phyloP scores from a whole-genome alignment of 37 sponge, comb jelly and placozoan genomes.

The Chondrosia reniformis region DNA sequence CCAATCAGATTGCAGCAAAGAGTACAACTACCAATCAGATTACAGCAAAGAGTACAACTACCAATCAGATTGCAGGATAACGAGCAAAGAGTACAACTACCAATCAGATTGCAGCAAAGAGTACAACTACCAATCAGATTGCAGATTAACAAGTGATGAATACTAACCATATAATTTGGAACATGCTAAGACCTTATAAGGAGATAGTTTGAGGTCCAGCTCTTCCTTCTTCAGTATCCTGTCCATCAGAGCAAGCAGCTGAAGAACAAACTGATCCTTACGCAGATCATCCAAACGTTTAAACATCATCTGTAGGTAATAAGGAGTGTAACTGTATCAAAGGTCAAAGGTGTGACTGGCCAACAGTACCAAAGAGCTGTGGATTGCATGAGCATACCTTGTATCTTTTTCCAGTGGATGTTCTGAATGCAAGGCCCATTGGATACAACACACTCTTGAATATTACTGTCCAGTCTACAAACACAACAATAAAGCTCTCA shows the following conservation, averaged over 20 bases:
- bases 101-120: too few relatives aligned
- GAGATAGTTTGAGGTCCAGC: constrained; percentile 96
- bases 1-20: too few relatives aligned
- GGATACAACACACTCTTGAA: constrained; percentile 96
- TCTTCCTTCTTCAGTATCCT: constrained; percentile 86
- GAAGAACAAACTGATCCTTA: constrained; percentile 97
- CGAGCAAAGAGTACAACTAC: too few relatives aligned
- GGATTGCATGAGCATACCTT: constrained; percentile 38
- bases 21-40: too few relatives aligned
- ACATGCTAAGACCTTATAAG: constrained; percentile 90
- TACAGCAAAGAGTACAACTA: too few relatives aligned
- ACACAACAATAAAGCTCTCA: too few relatives aligned
- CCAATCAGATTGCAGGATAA: too few relatives aligned
- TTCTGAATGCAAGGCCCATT: constrained; percentile 71
- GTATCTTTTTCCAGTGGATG: constrained; percentile 56
- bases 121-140: too few relatives aligned
- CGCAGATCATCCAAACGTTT: constrained; percentile 95
- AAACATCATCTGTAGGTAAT: constrained; percentile 75
- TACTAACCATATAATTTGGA: constrained; percentile 64
- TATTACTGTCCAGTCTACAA: constrained; percentile 39
- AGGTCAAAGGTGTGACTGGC: neutral
- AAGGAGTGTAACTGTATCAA: neutral
- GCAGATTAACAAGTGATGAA: too few relatives aligned
- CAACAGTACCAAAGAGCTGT: too few relatives aligned
- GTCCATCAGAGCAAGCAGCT: constrained; percentile 95